phyloP scores from a whole-genome alignment of 2,113 vertebrate species.

The Protobothrops mucrosquamatus region DNA sequence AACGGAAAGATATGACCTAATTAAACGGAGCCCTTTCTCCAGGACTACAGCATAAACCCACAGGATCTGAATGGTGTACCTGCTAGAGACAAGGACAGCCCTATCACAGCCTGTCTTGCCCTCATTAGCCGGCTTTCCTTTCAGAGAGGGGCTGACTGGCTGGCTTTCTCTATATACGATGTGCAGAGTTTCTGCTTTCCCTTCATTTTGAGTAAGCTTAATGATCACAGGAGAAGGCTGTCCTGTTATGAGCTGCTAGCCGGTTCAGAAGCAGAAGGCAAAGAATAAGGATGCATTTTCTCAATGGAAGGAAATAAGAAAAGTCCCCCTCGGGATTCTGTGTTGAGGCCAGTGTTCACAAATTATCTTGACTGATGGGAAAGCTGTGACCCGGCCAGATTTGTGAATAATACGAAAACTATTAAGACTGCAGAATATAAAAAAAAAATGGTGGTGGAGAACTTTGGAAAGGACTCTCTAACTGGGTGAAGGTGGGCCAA shows the following conservation, averaged over 20 bases:
- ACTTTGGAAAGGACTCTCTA: background rate
- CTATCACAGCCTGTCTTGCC: background rate
- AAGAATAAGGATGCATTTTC: background rate
- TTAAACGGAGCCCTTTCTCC: conserved; percentile 1
- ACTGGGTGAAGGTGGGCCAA: background rate
- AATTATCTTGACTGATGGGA: background rate
- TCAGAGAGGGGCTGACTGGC: background rate
- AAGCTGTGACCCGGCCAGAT: background rate
- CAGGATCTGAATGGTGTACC: background rate
- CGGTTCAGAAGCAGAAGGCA: background rate
- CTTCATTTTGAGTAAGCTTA: background rate
- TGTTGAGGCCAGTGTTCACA: background rate
- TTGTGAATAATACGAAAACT: background rate
- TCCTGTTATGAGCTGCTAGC: background rate
- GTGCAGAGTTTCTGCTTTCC: background rate
- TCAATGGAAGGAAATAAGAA: background rate
- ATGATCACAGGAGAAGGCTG: background rate
- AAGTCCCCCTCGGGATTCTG: background rate
- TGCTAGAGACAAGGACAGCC: background rate
- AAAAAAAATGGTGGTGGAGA: background rate
- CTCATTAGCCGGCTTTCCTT: background rate
- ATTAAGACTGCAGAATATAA: background rate
- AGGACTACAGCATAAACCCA: background rate
- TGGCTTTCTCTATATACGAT: background rate
- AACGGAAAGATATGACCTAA: background rate